Evolutionary conservation across 1,140 invertebrate species (phyloP), one percentile per base, ranked within the genome.

Genomic region (Bombus turneri): DNA sequence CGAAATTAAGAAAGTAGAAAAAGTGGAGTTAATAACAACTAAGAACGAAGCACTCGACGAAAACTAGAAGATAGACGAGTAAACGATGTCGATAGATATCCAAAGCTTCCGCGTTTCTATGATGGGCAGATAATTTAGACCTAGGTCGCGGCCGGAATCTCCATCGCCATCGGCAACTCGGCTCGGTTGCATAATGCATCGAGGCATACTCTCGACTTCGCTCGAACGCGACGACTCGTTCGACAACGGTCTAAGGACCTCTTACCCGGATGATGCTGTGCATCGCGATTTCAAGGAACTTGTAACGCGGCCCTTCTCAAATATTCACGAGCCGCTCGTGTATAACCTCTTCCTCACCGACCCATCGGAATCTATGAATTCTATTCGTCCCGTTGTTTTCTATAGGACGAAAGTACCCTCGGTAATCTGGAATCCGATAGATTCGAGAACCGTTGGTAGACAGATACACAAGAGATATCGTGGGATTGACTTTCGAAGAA

Each of bases 201-300:
- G 76, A 78, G 75, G 74, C 43, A 8, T 79, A 57, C 83, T 79
- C 83, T 84, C 68, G 83, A 84, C 83, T 84, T 84, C 31, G 39
- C 39, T 37, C 83, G 76, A 84, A 84, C 31, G 75, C 75, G 75
- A 72, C 75, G 47, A 39, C 43, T 78, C 43, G 75, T 71, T 72
- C 83, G 76, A 84, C 83, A 84, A 77, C 83, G 68, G 83, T 68
- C 83, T 57, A 79, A 84, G 75, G 83, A 79, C 83, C 83, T 84
- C 75, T 84, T 74, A 66, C 12, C 76, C 83, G 31, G 57, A 8
- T 53, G 43, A 22, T 72, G 31, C 64, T 31, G 66, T 47, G 75
- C 62, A 77, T 68, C 66, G 76, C 83, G 83, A 84, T 84, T 77
- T 72, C 76, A 28, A 84, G 83, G 39, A 79, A 78, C 83, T 79